These are phyloP conservation scores for Hylaea fasciaria DNA, from an alignment of 2,888 invertebrate species.

Conservation along the genomic window DNA sequence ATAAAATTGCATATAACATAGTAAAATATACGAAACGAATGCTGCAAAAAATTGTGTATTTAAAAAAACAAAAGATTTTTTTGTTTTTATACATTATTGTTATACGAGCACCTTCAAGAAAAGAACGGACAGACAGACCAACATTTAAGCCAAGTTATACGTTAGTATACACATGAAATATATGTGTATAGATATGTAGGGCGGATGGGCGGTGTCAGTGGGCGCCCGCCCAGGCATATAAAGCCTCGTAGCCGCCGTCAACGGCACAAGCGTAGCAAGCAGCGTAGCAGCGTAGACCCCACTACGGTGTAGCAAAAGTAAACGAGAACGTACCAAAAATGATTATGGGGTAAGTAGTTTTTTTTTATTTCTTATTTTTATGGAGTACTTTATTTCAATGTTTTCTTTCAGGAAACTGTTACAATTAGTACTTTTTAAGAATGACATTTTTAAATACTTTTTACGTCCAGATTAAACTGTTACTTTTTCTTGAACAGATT, in stretches of 20 bases:
- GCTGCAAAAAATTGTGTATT: too few relatives aligned
- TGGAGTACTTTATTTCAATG: background rate
- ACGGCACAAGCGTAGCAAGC: constrained; percentile 57
- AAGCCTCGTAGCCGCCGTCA: constrained; percentile 51
- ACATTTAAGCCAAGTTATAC: constrained; percentile 29
- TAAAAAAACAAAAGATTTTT: too few relatives aligned
- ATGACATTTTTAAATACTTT: too few relatives aligned
- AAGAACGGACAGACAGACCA: constrained; percentile 25
- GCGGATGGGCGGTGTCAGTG: constrained; percentile 54
- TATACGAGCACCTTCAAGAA: constrained; percentile 40
- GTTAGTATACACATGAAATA: constrained; percentile 42
- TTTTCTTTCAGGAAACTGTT: background rate
- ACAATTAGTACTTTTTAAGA: too few relatives aligned
- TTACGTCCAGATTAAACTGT: too few relatives aligned
- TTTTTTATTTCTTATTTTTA: constrained; percentile 1
- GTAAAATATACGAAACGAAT: too few relatives aligned
- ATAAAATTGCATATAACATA: too few relatives aligned
- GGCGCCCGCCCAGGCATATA: constrained; percentile 65
- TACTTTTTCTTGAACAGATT: too few relatives aligned
- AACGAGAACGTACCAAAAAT: constrained; percentile 29
- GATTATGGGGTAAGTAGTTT: constrained; percentile 43
- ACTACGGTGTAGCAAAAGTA: constrained; percentile 45
- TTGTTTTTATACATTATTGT: too few relatives aligned
- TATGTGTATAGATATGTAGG: constrained; percentile 47
- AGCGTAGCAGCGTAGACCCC: constrained; percentile 56